Evolutionary conservation across 1,140 invertebrate species (phyloP).

Genomic region (Apis mellifera): DNA sequence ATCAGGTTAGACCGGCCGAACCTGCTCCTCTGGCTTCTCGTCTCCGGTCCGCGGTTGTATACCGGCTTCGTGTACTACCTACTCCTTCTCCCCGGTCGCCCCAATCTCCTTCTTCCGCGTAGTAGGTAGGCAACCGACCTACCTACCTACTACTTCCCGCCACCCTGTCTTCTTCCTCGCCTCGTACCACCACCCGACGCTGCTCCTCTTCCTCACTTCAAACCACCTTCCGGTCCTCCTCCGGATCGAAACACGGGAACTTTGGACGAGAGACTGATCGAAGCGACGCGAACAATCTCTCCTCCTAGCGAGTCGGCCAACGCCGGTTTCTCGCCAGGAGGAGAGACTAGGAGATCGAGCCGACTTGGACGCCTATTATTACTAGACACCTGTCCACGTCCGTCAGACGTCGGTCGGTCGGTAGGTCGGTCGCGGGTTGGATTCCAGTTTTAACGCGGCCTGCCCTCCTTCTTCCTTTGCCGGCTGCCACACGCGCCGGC

Average conservation of each 20-base stretch:
- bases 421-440: conserved; percentile 58
- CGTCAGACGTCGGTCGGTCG: conserved; percentile 60
- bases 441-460: conserved; percentile 76
- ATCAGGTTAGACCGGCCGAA: conserved; percentile 82
- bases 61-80: conserved; percentile 72
- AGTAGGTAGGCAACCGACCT: conserved; percentile 74
- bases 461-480: conserved; percentile 57
- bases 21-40: conserved; percentile 79
- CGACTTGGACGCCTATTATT: conserved; percentile 74
- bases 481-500: conserved; percentile 23
- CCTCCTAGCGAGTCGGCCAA: neutral
- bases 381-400: conserved; percentile 73
- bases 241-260: neutral
- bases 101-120: conserved; percentile 76
- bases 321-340: neutral
- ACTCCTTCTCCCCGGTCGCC: conserved; percentile 71
- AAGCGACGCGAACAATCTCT: neutral
- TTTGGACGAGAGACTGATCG: too few species aligned
- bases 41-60: conserved; percentile 72
- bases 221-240: neutral
- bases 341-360: too few species aligned
- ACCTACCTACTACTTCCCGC: conserved; percentile 72
- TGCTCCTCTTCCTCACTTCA: conserved; percentile 12
- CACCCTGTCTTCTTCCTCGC: conserved; percentile 63
- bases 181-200: conserved; percentile 20